Conservation (phyloP, 2,113 vertebrate species). For the Periophthalmus modestus region DNA sequence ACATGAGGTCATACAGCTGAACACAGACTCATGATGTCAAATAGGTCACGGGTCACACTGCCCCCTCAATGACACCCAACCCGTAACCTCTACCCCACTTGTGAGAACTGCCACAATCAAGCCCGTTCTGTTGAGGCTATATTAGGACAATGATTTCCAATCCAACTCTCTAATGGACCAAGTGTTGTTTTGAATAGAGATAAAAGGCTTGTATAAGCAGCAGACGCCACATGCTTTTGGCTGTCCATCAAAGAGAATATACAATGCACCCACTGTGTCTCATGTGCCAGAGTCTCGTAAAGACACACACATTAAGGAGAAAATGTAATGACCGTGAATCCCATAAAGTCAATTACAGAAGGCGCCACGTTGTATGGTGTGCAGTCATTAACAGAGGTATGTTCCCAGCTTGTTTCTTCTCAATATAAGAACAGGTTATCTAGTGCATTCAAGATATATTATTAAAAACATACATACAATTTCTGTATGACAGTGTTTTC, state of each 20-base stretch:
- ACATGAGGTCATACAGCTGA: constrained; percentile 33
- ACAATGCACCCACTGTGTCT: not conserved
- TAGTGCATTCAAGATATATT: too few species aligned
- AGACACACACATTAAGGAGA: constrained; percentile 1
- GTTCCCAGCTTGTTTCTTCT: constrained; percentile 13
- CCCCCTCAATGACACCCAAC: constrained; percentile 42
- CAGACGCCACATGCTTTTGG: constrained; percentile 1
- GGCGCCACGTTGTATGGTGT: constrained; percentile 22
- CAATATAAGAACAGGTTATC: too few species aligned
- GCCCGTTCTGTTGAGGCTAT: constrained; percentile 26
- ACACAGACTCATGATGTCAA: constrained; percentile 54
- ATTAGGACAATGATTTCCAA: constrained; percentile 33
- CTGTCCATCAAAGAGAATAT: constrained; percentile 7
- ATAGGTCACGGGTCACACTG: constrained; percentile 55
- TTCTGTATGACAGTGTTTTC: too few species aligned
- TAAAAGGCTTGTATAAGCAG: constrained; percentile 4
- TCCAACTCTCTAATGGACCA: constrained; percentile 7
- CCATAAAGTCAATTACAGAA: constrained; percentile 25
- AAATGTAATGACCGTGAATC: constrained; percentile 19
- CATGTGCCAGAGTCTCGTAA: not conserved
- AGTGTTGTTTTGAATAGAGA: constrained; percentile 1
- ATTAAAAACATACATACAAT: too few species aligned
- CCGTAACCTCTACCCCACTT: constrained; percentile 40
- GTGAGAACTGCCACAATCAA: constrained; percentile 53
- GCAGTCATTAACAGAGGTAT: constrained; percentile 24